Base-by-base conservation (phyloP, 2,797 vertebrate genomes). In the Enteromius trimaculatus region DNA sequence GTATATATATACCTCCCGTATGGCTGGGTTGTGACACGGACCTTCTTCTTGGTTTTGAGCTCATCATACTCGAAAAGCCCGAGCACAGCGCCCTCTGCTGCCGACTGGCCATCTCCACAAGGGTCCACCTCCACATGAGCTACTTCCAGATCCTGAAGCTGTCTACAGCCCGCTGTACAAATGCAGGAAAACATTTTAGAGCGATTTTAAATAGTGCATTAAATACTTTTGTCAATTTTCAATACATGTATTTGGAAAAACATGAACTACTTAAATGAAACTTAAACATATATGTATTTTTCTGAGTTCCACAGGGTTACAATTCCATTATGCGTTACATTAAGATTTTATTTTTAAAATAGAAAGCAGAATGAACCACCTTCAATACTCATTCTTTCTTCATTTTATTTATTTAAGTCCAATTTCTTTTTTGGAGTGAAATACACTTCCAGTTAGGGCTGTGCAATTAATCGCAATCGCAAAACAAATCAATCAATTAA, bases 41-140 rank as follows among this genome's bases (percentile, higher is more conserved):
- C 89, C 90, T 96, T 99, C 94, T 97, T 99, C 85, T 98, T 98
- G 82, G 95, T 92, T 91, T 99, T 99, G 3, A 98, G 93, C 53
- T 96, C 94, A 6, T 97, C 95, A 1, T 97, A 99, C 14, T 97
- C 93, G 85, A 96, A 97, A 88, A 99, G 92, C 23, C 98, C 96
- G 1, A 99, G 95, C 84, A 95, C 58, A 0, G 98, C 96, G 0
- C 98, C 98, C 92, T 99, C 98, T 14, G 98, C 98, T 23, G 98
- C 97, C 0, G 97, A 95, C 88, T 99, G 97, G 1, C 96, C 94
- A 6, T 99, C 96, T 51, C 96, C 96, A 6, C 98, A 99, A 44
- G 95, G 91, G 23, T 99, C 98, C 86, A 99, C 97, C 91, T 99
- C 97, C 80, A 98, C 95, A 0, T 92, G 92, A 1, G 90, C 89